Percentiles rank a stretch among this genome's conserved stretches.
Evolutionary conservation across 2,888 invertebrate species (phyloP).

Genomic region (Metacarcinus magister): DNA sequence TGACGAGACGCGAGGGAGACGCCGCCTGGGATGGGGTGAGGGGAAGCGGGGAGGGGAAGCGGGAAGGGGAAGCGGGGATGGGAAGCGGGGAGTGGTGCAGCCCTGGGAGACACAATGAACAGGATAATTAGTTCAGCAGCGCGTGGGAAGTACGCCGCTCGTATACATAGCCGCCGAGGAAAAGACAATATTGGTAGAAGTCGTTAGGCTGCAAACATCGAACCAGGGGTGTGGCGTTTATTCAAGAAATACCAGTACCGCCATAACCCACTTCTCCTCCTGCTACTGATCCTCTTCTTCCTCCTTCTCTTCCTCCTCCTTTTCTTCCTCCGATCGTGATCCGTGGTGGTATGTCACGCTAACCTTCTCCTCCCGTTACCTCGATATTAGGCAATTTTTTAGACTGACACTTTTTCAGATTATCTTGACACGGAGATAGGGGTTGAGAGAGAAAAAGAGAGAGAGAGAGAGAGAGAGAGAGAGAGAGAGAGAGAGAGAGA

Average conservation of each 20-base stretch:
- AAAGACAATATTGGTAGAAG: not conserved
- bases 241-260: not conserved
- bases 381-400: constrained; percentile 10
- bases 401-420: not conserved
- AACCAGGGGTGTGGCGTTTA: not conserved
- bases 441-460: too few relatives aligned
- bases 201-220: not conserved
- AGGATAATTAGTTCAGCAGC: not conserved
- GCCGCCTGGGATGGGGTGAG: too few relatives aligned
- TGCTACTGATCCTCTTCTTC: not conserved
- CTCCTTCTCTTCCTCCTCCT: not conserved
- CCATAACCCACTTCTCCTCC: not conserved
- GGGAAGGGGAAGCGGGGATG: too few relatives aligned
- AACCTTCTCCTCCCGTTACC: not conserved
- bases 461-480: not conserved
- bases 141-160: not conserved
- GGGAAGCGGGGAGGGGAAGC: not conserved
- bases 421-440: not conserved
- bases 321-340: not conserved
- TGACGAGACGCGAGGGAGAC: too few relatives aligned
- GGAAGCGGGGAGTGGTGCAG: too few relatives aligned
- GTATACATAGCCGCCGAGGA: not conserved
- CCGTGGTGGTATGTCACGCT: not conserved
- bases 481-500: constrained; percentile 20
- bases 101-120: not conserved